phyloP scores from a whole-genome alignment of 2,797 vertebrate species.

The Pseudocheirus occidentalis region DNA sequence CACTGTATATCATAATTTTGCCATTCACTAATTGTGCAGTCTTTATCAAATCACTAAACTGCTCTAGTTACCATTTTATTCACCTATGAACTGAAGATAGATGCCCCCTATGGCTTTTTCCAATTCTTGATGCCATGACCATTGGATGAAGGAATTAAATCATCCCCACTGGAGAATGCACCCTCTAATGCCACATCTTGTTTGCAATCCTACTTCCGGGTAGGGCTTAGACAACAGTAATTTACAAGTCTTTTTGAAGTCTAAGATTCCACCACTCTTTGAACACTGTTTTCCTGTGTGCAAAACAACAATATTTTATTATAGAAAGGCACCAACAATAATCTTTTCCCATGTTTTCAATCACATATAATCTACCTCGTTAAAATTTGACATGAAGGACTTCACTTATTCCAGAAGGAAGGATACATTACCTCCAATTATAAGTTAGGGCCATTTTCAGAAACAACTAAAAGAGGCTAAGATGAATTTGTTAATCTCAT shows the following conservation, averaged over 20 bases:
- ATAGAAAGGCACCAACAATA: neutral
- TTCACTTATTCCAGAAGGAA: neutral
- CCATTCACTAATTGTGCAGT: neutral
- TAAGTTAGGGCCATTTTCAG: neutral
- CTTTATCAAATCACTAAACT: neutral
- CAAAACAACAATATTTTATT: neutral
- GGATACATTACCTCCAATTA: neutral
- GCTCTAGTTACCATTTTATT: neutral
- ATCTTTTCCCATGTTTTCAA: neutral
- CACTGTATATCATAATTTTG: neutral
- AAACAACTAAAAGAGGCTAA: neutral
- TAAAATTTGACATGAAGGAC: neutral
- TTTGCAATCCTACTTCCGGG: neutral
- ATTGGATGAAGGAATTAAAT: neutral
- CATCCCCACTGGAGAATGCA: neutral
- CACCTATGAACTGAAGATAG: neutral
- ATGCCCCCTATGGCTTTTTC: neutral
- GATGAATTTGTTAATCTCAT: neutral
- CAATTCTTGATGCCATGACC: neutral
- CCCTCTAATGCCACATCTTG: neutral
- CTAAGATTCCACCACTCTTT: neutral
- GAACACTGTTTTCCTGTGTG: neutral
- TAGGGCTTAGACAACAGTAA: neutral
- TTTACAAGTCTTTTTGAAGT: fast-evolving
- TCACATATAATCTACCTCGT: neutral